These are phyloP conservation scores for Melanargia galathea DNA, from an alignment of 2,888 invertebrate species.

Conservation along the genomic window DNA sequence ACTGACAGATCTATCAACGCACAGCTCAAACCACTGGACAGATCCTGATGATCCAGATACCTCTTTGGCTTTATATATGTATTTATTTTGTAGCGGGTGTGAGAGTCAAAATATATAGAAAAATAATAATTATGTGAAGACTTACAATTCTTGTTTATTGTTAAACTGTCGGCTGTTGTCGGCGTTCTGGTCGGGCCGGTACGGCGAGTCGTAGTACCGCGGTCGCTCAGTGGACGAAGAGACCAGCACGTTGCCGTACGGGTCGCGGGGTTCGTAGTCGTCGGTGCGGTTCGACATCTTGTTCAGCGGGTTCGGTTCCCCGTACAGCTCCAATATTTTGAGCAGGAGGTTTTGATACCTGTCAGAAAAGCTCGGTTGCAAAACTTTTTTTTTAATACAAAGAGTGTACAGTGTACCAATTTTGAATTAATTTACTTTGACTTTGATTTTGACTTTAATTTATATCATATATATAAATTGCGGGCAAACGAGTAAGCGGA, in stretches of 20 bases:
- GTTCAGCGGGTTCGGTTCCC: conserved; percentile 66
- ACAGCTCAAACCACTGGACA: no score
- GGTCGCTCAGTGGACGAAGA: conserved; percentile 56
- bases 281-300: conserved; percentile 57
- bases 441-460: no score
- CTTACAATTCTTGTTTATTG: conserved; percentile 11
- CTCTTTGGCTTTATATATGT: no score
- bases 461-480: no score
- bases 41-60: no score
- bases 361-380: conserved; percentile 30
- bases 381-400: neutral
- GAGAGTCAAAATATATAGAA: no score
- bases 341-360: conserved; percentile 86
- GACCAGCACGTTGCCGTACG: conserved; percentile 55
- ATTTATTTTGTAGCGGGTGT: no score
- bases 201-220: conserved; percentile 51
- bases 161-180: conserved; percentile 13
- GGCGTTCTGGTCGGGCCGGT: conserved; percentile 46
- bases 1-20: no score
- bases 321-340: conserved; percentile 83
- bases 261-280: conserved; percentile 51
- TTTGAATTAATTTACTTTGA: no score
- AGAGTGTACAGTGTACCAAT: no score
- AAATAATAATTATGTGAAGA: neutral
- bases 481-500: no score